Percentiles rank a stretch among this genome's conserved stretches.
Conservation (phyloP, 2,797 vertebrate genomes). For the Microctenopoma stevenorrisi region DNA sequence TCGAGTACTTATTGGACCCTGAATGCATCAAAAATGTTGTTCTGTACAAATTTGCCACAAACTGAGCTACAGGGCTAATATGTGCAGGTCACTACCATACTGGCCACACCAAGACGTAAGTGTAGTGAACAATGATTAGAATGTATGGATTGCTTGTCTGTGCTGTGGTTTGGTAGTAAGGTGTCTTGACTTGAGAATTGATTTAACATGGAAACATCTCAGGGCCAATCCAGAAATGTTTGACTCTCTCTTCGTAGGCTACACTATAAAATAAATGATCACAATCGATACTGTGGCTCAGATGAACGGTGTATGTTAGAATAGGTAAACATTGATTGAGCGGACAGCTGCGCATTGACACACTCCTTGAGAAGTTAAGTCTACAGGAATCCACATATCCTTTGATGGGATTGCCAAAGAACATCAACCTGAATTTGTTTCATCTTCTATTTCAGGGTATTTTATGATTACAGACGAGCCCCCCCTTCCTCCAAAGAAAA, state of each 20-base stretch:
- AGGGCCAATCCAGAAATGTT: slow-evolving; percentile 4
- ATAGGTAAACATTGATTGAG: slow-evolving; percentile 56
- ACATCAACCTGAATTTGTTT: neutral
- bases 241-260: slow-evolving; percentile 1
- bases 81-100: too few relatives aligned
- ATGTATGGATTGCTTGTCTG: neutral
- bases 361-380: slow-evolving; percentile 9
- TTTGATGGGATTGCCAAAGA: neutral
- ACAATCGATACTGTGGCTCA: slow-evolving; percentile 53
- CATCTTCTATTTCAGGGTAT: slow-evolving; percentile 5
- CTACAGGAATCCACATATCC: neutral
- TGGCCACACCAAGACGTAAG: too few relatives aligned
- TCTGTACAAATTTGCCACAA: too few relatives aligned
- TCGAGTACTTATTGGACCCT: too few relatives aligned
- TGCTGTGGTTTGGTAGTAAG: slow-evolving; percentile 3
- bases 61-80: too few relatives aligned
- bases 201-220: slow-evolving; percentile 7
- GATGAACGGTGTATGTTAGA: slow-evolving; percentile 45
- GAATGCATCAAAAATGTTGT: too few relatives aligned
- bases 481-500: slow-evolving; percentile 34
- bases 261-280: slow-evolving; percentile 10
- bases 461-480: slow-evolving; percentile 18
- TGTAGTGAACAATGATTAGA: too few relatives aligned
- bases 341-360: slow-evolving; percentile 25
- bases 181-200: slow-evolving; percentile 6